A percentile compares a stretch with the other conserved stretches of the same genome.
phyloP scores from a whole-genome alignment of 2,797 vertebrate genomes.

The Xenopus petersii region DNA sequence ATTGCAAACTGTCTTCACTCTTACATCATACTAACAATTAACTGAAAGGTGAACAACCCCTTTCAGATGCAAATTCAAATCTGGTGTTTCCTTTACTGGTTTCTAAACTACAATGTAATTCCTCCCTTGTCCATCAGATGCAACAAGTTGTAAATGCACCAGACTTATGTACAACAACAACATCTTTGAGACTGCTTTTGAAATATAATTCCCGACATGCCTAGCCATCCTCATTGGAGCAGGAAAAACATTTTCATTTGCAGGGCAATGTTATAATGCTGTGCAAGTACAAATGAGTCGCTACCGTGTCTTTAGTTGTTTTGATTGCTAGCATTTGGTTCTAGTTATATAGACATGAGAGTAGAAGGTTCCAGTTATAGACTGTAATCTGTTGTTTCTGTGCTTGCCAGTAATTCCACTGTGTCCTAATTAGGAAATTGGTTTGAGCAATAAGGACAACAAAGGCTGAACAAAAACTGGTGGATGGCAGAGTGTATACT shows the following conservation, averaged over 20 bases:
- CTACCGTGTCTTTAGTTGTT: neutral
- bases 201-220: too few species aligned
- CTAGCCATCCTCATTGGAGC: neutral
- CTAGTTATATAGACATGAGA: slow-evolving; percentile 7
- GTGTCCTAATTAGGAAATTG: slow-evolving; percentile 39
- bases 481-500: neutral
- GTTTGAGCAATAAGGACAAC: slow-evolving; percentile 13
- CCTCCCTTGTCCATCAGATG: too few species aligned
- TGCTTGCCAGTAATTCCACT: slow-evolving; percentile 10
- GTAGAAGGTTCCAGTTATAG: slow-evolving; percentile 2
- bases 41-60: too few species aligned
- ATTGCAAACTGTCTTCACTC: too few species aligned
- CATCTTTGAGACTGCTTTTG: too few species aligned
- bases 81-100: too few species aligned
- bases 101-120: too few species aligned
- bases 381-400: slow-evolving; percentile 13
- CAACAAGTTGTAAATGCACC: too few species aligned
- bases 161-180: too few species aligned
- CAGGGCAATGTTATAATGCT: neutral
- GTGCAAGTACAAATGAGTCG: neutral
- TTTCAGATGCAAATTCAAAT: too few species aligned
- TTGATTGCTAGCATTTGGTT: slow-evolving; percentile 1
- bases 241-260: neutral
- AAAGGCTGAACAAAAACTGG: neutral
- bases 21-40: too few species aligned